phyloP scores from a whole-genome alignment of 2,888 invertebrate genomes.

The Aphidoletes aphidimyza region DNA sequence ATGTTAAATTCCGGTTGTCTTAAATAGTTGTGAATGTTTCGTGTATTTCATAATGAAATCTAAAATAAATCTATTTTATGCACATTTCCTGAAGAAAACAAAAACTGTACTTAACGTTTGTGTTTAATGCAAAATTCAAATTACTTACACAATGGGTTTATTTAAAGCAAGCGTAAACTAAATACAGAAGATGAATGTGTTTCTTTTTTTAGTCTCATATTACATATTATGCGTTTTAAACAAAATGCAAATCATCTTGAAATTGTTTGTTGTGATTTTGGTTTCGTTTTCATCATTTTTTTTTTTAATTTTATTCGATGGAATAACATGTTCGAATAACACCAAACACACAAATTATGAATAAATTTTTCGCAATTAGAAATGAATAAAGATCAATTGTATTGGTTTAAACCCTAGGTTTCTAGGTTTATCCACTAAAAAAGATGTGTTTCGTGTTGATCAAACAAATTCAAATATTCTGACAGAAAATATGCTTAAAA shows the following conservation, averaged over 20 bases:
- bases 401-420: too few species aligned
- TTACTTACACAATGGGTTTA: neutral
- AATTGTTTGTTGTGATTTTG: neutral
- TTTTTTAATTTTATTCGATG: neutral
- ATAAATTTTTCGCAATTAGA: too few species aligned
- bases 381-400: too few species aligned
- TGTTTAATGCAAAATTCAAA: neutral
- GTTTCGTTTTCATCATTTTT: neutral
- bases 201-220: neutral
- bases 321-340: neutral
- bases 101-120: neutral
- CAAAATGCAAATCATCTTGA: neutral
- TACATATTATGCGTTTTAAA: neutral
- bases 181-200: neutral
- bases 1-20: neutral
- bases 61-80: conserved; percentile 19
- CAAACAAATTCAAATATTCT: too few species aligned
- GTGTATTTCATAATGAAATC: neutral
- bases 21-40: neutral
- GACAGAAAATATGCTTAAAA: too few species aligned
- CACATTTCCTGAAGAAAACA: neutral
- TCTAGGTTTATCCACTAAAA: too few species aligned
- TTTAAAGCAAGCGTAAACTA: neutral
- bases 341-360: conserved; percentile 15
- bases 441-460: too few species aligned